phyloP scores from a whole-genome alignment of 2,113 vertebrate genomes.

The Brachionichthys hirsutus region DNA sequence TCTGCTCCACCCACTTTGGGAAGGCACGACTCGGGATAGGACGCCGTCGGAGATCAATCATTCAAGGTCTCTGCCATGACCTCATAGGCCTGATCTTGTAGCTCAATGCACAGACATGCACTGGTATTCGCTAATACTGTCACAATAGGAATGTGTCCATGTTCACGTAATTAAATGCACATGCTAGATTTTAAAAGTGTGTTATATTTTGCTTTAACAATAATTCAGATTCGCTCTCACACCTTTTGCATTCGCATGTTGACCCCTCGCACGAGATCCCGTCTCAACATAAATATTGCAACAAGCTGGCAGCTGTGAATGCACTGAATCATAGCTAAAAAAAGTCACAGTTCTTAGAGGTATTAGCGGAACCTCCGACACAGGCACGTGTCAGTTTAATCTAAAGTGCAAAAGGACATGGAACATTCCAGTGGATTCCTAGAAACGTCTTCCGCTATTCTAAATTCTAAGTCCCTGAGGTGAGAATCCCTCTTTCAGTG shows the following conservation, averaged over 20 bases:
- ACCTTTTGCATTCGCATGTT: background rate
- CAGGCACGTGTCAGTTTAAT: slow-evolving; percentile 30
- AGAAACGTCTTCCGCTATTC: slow-evolving; percentile 23
- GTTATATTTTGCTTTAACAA: slow-evolving; percentile 18
- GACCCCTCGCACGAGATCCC: slow-evolving; percentile 1
- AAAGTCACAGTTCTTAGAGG: slow-evolving; percentile 61
- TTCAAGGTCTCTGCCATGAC: slow-evolving; percentile 49
- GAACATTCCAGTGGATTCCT: slow-evolving; percentile 37
- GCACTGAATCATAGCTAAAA: slow-evolving; percentile 55
- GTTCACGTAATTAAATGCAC: slow-evolving; percentile 18
- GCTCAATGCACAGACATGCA: slow-evolving; percentile 31
- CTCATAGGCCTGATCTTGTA: slow-evolving; percentile 22
- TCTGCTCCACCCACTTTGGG: slow-evolving; percentile 48
- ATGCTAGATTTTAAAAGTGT: slow-evolving; percentile 4
- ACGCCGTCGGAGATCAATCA: slow-evolving; percentile 46
- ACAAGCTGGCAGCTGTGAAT: slow-evolving; percentile 33
- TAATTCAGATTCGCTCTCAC: slow-evolving; percentile 19
- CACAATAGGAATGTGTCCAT: background rate
- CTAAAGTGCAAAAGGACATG: slow-evolving; percentile 55
- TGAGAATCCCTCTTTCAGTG: slow-evolving; percentile 11
- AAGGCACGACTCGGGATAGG: slow-evolving; percentile 30
- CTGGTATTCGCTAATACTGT: background rate
- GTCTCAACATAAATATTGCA: slow-evolving; percentile 49
- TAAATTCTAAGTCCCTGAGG: slow-evolving; percentile 5
- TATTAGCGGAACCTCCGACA: slow-evolving; percentile 32